Evolutionary conservation across 2,797 vertebrate species (phyloP).

Genomic region (Meriones psammophilus): DNA sequence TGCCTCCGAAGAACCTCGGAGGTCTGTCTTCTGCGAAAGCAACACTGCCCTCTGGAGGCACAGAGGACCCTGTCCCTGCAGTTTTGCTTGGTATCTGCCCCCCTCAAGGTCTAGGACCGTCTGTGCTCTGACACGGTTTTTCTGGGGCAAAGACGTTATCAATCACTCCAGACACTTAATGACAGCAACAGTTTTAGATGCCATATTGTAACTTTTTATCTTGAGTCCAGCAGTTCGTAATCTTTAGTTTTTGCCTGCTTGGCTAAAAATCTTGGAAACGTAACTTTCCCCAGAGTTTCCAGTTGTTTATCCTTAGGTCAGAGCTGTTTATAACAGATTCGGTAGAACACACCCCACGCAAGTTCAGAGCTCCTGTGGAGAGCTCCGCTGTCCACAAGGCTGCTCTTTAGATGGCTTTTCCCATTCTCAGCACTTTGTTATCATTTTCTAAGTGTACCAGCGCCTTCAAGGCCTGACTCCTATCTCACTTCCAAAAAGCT

Average conservation of each 20-base stretch:
- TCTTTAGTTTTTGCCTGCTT: slow-evolving; percentile 12
- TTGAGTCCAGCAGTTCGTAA: background rate
- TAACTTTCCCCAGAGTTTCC: background rate
- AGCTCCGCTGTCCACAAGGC: background rate
- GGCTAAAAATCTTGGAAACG: background rate
- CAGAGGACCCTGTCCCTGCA: background rate
- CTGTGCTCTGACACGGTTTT: background rate
- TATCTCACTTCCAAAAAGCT: background rate
- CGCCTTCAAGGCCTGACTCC: background rate
- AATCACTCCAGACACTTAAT: background rate
- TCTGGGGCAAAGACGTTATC: background rate
- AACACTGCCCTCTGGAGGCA: slow-evolving; percentile 72
- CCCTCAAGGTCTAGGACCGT: background rate
- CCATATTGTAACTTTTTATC: slow-evolving; percentile 25
- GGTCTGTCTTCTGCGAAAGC: slow-evolving; percentile 47
- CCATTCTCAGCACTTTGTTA: background rate
- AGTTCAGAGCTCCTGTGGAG: background rate
- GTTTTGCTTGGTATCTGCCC: background rate
- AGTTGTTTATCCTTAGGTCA: background rate
- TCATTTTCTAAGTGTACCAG: background rate
- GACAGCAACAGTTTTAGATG: background rate
- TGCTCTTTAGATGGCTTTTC: background rate
- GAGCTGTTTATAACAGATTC: slow-evolving; percentile 28
- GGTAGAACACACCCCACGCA: background rate
- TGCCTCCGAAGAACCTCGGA: background rate